Base-by-base conservation (phyloP, 2,888 invertebrate genomes). In the Zhuqinia jingwanae region DNA sequence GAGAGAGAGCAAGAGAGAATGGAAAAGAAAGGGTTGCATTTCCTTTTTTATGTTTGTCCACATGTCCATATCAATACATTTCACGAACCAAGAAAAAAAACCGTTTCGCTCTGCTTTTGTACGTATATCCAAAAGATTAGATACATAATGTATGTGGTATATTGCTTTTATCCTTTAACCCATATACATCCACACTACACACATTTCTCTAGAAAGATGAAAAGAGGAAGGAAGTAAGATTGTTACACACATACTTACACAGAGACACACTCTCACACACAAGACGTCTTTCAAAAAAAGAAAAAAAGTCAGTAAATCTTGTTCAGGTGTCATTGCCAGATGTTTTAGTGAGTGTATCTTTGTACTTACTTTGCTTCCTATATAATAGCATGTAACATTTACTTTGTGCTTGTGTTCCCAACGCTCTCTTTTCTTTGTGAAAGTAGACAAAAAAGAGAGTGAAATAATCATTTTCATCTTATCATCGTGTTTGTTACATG, bases 281-380 rank as follows among this genome's bases (percentile, higher is more conserved):
- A 75, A 75, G 75, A 75, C 56, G 56, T 75, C 75, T 75, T 75
- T 75, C 76, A 75, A 83, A 76, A 36, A 56, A 65, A 15, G 36
- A 50, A 78, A 75, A n/a, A 53, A 73, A 80, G 80, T 85, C 85
- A 73, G 85, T 85, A 85, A 85, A 85, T 85, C 85, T 85, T 85
- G 85, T 85, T 85, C 79, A 85, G 85, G 79, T 85, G 85, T 85
- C 85, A 79, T 63, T 85, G 85, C 79, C 85, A 85, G 85, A 85
- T 85, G 85, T 85, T 60, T 47, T 60, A n/a, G 42, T 60, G 30
- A 42, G 36, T 36, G 8, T 36, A 36, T 36, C 60, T 30, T 77
- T 45, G 22, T 45, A 25, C 45, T 25, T 77, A 53, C 25, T 77
- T 13, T 10, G 22, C 30, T 58, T 56, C 13, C 42, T 56, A 36